These are phyloP conservation scores for Pristionchus maxplancki DNA, from an alignment of 2,888 invertebrate species.

Conservation along the genomic window DNA sequence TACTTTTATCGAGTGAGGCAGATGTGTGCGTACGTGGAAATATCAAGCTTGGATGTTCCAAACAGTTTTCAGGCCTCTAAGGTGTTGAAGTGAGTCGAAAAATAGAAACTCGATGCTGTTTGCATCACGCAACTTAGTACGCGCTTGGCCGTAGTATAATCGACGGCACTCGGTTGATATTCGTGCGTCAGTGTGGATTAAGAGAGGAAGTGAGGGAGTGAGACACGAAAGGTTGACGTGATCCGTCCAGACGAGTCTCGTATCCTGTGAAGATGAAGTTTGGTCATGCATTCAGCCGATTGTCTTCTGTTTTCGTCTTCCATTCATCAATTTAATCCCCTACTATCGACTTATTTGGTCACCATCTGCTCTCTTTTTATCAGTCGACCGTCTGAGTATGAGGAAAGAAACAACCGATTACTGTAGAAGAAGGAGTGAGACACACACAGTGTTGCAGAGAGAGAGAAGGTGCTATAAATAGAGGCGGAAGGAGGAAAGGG, in stretches of 20 bases:
- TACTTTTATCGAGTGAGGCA: background rate
- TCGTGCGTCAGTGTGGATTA: background rate
- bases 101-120: background rate
- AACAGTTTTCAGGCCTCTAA: no score
- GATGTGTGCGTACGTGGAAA: background rate
- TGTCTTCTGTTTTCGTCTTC: background rate
- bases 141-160: background rate
- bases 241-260: background rate
- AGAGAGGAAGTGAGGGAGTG: slow-evolving; percentile 43
- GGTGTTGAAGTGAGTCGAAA: no score
- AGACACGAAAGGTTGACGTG: background rate
- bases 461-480: slow-evolving; percentile 19
- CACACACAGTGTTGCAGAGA: background rate
- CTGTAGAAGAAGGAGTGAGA: background rate
- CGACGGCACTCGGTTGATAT: background rate
- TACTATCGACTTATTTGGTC: background rate
- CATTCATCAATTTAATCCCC: background rate
- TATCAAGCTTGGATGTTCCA: background rate
- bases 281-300: background rate
- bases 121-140: background rate
- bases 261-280: background rate
- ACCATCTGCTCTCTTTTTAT: background rate
- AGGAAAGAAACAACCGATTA: background rate
- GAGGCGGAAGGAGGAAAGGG: background rate
- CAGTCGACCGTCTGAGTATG: background rate